A percentile compares a stretch with the other conserved stretches of the same genome.
Evolutionary conservation across 2,113 vertebrate genomes (phyloP).

Genomic region (Amazona vittata): DNA sequence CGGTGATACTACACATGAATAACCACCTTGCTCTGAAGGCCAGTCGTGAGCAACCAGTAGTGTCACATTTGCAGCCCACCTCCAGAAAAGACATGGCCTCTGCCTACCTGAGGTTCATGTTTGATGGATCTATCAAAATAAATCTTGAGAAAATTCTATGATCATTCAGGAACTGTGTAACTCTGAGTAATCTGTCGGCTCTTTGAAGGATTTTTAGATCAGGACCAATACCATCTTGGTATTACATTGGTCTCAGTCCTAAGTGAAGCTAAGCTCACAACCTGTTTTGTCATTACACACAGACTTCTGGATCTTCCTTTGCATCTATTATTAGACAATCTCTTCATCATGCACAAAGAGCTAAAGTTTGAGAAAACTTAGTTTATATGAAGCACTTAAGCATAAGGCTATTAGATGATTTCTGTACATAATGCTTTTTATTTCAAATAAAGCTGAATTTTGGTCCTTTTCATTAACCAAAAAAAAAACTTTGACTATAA

Average conservation of each 20-base stretch:
- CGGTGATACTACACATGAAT: accelerated
- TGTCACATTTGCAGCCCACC: background rate
- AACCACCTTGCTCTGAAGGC: background rate
- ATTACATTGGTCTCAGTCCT: background rate
- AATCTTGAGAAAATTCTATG: background rate
- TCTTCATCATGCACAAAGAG: background rate
- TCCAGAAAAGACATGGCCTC: background rate
- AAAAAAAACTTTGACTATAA: background rate
- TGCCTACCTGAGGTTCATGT: background rate
- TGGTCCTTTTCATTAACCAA: background rate
- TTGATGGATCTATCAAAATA: background rate
- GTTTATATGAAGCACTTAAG: background rate
- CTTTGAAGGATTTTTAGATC: background rate
- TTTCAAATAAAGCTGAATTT: background rate
- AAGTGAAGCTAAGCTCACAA: background rate
- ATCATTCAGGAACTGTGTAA: background rate
- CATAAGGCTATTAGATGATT: background rate
- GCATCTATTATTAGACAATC: background rate
- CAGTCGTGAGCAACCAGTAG: background rate
- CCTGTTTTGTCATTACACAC: background rate
- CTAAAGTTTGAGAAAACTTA: background rate
- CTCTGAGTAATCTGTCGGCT: background rate
- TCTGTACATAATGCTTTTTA: background rate
- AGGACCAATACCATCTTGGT: background rate
- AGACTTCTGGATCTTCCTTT: background rate